Base-by-base conservation (phyloP, 2,888 invertebrate species). In the Caenorhabditis imperialis region DNA sequence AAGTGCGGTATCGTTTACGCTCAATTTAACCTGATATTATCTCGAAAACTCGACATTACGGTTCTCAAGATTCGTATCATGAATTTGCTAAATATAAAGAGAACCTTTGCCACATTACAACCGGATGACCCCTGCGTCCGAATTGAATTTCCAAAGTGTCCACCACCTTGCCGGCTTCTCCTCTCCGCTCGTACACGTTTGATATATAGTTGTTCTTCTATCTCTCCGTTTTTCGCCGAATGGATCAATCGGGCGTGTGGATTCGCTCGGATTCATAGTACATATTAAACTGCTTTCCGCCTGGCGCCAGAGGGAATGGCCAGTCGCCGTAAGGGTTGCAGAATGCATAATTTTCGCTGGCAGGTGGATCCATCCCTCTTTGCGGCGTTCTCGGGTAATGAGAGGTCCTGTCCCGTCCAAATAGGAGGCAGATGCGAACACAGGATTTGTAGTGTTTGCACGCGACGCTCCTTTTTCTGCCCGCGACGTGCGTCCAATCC, bases 181-280 rank as follows among this genome's bases (percentile, higher is more conserved):
- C n/a, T n/a, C n/a, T n/a, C 55, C 47, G 27, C 38, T 63, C 65
- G 65, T 57, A 67, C 67, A 51, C 38, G 57, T 67, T 30, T 67
- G 67, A 67, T 67, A 67, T 57, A 67, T 67, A 67, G 67, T 57
- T 65, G 65, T 65, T 65, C 65, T 65, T 42, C 16, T 33, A 5
- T 48, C 20, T 51, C 44, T 18, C 38, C 37, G 25, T 55, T 45
- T 42, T 20, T 50, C 42, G 51, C 30, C 30, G 30, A 30, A 55
- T 33, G 55, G 51, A 57, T 67, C 67, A 50, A 67, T 51, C 37
- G 48, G 44, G 42, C 42, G 27, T 48, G 55, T 57, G 48, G 55
- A 65, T 65, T 48, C n/a, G n/a, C 35, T 42, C 50, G 38, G 47
- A 53, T 54, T 47, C 63, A 67, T 67, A 67, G 67, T 67, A 67